phyloP scores from a whole-genome alignment of 2,113 vertebrate species.

The Hippocampus comes region DNA sequence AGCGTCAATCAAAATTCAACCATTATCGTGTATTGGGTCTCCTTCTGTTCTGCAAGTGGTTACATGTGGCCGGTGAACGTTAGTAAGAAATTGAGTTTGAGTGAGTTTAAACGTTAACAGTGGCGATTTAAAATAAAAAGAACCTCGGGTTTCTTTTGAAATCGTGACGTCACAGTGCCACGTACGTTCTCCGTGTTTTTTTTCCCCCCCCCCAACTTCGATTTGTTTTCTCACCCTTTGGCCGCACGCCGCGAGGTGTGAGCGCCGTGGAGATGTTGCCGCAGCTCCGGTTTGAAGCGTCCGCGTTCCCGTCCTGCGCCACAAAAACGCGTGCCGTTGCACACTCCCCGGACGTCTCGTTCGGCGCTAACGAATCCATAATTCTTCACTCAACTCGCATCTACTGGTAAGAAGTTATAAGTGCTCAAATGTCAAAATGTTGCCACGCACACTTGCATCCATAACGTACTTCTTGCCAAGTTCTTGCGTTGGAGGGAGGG shows the following conservation, averaged over 20 bases:
- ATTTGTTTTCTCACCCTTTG: slow-evolving; percentile 60
- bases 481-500: background rate
- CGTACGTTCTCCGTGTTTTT: background rate
- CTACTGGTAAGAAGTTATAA: background rate
- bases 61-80: too few relatives aligned
- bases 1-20: too few relatives aligned
- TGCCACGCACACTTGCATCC: background rate
- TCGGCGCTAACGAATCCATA: slow-evolving; percentile 47
- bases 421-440: background rate
- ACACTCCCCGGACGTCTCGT: slow-evolving; percentile 57
- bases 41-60: too few relatives aligned
- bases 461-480: too few relatives aligned
- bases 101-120: too few relatives aligned
- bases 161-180: background rate
- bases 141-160: too few relatives aligned
- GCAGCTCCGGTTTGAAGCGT: slow-evolving; percentile 55
- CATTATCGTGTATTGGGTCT: too few relatives aligned
- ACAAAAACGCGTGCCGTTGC: slow-evolving; percentile 37
- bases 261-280: slow-evolving; percentile 44
- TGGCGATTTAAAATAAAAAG: too few relatives aligned
- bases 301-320: slow-evolving; percentile 54
- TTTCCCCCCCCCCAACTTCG: too few relatives aligned
- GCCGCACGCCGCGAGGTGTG: slow-evolving; percentile 28
- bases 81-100: too few relatives aligned
- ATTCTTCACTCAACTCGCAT: background rate